These are phyloP conservation scores for Drosophila watanabei DNA, from an alignment of 1,140 invertebrate species.

Conservation along the genomic window DNA sequence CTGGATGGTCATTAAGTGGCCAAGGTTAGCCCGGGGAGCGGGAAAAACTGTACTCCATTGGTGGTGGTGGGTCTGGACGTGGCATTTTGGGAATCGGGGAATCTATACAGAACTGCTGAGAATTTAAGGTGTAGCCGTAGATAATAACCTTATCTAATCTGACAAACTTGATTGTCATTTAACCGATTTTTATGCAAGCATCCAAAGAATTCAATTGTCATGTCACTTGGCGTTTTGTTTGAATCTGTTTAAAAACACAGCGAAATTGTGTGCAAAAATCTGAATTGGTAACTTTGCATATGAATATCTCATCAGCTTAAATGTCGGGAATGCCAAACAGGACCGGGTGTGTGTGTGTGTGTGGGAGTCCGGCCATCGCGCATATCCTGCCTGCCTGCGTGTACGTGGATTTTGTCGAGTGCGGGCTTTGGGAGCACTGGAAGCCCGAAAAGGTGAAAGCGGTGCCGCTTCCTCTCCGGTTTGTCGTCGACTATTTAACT, in stretches of 20 bases:
- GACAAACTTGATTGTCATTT: background rate
- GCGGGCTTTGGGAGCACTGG: slow-evolving; percentile 32
- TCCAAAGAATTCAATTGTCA: slow-evolving; percentile 8
- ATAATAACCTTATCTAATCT: background rate
- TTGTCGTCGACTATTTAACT: slow-evolving; percentile 79
- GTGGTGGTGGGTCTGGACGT: slow-evolving; percentile 17
- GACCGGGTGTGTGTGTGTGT: slow-evolving; percentile 1
- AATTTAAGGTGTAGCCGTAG: slow-evolving; percentile 13
- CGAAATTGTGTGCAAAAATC: slow-evolving; percentile 37
- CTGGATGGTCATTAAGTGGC: slow-evolving; percentile 81
- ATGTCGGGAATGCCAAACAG: slow-evolving; percentile 35
- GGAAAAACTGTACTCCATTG: slow-evolving; percentile 20
- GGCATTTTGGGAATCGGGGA: slow-evolving; percentile 2
- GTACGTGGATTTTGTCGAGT: slow-evolving; percentile 11
- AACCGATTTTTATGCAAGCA: background rate
- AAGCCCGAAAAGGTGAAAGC: slow-evolving; percentile 57
- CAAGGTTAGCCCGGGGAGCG: slow-evolving; percentile 49
- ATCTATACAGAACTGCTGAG: background rate
- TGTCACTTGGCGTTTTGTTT: slow-evolving; percentile 9
- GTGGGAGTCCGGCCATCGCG: slow-evolving; percentile 13
- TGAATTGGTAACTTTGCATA: slow-evolving; percentile 16
- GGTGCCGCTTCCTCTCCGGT: slow-evolving; percentile 54
- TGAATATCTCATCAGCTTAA: slow-evolving; percentile 63
- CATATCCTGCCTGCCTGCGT: slow-evolving; percentile 55
- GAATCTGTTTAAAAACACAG: slow-evolving; percentile 11